Base-by-base conservation (phyloP, 92 coral and sea anemone genomes). In the Umimayanthus chanpuru region DNA sequence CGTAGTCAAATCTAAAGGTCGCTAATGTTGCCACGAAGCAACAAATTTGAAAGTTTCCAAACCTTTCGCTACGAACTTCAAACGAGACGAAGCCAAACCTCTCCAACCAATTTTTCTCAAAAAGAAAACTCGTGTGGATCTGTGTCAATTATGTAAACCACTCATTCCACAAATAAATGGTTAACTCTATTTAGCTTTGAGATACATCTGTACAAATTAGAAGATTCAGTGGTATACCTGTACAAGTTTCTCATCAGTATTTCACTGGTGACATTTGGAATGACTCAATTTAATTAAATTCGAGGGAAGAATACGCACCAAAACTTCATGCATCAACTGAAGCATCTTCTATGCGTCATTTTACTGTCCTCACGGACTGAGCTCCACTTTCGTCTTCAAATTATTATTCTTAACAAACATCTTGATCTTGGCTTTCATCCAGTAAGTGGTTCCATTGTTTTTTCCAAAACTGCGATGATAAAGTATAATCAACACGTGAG, bases 121-220 rank as follows among this genome's bases (percentile, higher is more conserved):
- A 53, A 39, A 43, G 4, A 39, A 32, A 39, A 16, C 49, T 39
- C 1, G 39, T 5, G 23, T 9, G 30, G 53, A 39, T 36, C 79
- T 36, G 79, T 20, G 38, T 74, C 49, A 9, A 15, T 18, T 4
- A 43, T 38, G 25, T 75, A 16, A 36, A 18, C 79, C 50, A 2
- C 79, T 39, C 79, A 39, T 75, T 36, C 28, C 28, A 75, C 15
- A 36, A 61, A 39, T 65, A 40, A 61, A 64, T 81, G 29, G 36
- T 36, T 11, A 65, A 61, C 23, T 66, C 5, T 28, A 25, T 50
- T 55, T 56, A 65, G 9, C 32, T 8, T 65, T 66, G 64, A 8
- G 79, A 12, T 81, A 11, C 28, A 6, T 65, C 29, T 81, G 38
- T 81, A 81, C 86, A 81, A 43, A 81, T 65, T 64, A 74, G 77